Base-by-base conservation (phyloP, 2,888 invertebrate species). In the Thyatira batis region DNA sequence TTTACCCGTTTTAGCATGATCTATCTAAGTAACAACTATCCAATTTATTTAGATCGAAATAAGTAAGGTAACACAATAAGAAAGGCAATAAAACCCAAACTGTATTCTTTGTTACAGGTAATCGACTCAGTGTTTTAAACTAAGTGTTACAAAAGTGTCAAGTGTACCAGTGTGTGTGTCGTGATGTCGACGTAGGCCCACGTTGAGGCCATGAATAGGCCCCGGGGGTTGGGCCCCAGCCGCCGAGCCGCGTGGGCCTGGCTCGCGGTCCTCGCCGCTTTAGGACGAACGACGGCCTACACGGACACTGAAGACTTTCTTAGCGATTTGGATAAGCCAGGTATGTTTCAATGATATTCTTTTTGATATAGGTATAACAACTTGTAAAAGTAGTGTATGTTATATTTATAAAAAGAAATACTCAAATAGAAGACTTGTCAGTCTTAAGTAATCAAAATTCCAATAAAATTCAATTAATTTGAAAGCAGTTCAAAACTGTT, bases 301-400 rank as follows among this genome's bases (percentile, higher is more conserved):
- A 89, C 93, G 6, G 93, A 93, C 71, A 93, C 93, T 5, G 93
- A 90, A 69, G 92, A 93, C 58, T 92, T 93, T 65, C 87, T 93
- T 39, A 94, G 93, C 77, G 94, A 94, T 78, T 84, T 94, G 63
- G 94, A 94, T 84, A 93, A 93, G 73, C 94, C 94, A 92, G 93
- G 94, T 93, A 66, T 85, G 85, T 50, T 50, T 10, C 6, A 0
- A 46, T 51, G 1, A 25, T 20, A 20, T 0, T 20, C 27, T 27
- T 20, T n/a, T n/a, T n/a, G n/a, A n/a, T n/a, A n/a, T n/a, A n/a
- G n/a, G n/a, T n/a, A n/a, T n/a, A n/a, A n/a, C n/a, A n/a, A n/a
- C n/a, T n/a, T n/a, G n/a, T n/a, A n/a, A n/a, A n/a, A n/a, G n/a
- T n/a, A n/a, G n/a, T n/a, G n/a, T n/a, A n/a, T n/a, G n/a, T n/a